Conservation (phyloP, 2,888 invertebrate species). For the Heteromyza rotundicornis region DNA sequence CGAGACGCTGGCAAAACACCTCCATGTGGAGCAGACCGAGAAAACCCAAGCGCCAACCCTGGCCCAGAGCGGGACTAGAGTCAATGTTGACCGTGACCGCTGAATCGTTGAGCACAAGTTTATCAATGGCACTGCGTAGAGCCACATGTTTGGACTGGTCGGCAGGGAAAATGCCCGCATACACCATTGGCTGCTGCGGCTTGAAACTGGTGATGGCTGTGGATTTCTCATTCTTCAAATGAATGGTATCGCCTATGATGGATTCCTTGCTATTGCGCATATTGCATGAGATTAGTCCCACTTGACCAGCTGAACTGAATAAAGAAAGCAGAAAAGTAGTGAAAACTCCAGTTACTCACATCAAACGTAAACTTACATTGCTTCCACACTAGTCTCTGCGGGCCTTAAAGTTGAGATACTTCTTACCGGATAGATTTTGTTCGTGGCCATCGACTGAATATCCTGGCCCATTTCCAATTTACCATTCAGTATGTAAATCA, state of each 20-base stretch:
- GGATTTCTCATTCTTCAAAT: slow-evolving; percentile 64
- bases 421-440: slow-evolving; percentile 79
- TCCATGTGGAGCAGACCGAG: slow-evolving; percentile 86
- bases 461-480: slow-evolving; percentile 74
- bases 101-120: slow-evolving; percentile 91
- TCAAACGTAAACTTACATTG: slow-evolving; percentile 65
- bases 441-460: slow-evolving; percentile 74
- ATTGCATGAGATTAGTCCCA: slow-evolving; percentile 85
- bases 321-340: neutral
- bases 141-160: slow-evolving; percentile 84
- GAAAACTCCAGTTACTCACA: neutral
- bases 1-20: slow-evolving; percentile 83
- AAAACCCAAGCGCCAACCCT: slow-evolving; percentile 89
- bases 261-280: slow-evolving; percentile 79
- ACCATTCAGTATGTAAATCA: slow-evolving; percentile 82
- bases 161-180: slow-evolving; percentile 84
- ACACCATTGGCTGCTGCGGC: slow-evolving; percentile 80
- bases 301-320: slow-evolving; percentile 82
- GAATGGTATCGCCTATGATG: slow-evolving; percentile 78
- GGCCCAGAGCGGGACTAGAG: slow-evolving; percentile 84
- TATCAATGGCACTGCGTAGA: slow-evolving; percentile 83
- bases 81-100: slow-evolving; percentile 84
- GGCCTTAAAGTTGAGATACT: slow-evolving; percentile 82
- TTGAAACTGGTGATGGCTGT: slow-evolving; percentile 68
- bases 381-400: slow-evolving; percentile 70